Base-by-base conservation (phyloP, 2,797 vertebrate species). In the Protosalanx chinensis region DNA sequence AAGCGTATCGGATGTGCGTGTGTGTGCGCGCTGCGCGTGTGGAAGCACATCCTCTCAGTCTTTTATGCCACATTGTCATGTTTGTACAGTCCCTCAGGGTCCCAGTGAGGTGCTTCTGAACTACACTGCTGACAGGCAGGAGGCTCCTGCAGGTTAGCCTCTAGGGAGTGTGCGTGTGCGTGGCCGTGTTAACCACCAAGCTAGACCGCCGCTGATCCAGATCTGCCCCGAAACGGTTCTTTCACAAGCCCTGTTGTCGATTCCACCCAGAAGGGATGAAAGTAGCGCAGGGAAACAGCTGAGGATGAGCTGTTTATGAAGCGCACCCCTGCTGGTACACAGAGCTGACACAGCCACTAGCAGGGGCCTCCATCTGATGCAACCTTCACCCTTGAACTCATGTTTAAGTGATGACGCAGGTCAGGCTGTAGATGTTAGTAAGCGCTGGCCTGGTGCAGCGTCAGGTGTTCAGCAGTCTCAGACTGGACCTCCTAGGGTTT, bases 401-500 rank as follows among this genome's bases (percentile, higher is more conserved):
- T 53, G 41, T 46, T 71, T 27, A 63, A 32, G 33, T 27, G 57
- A 32, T 23, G 41, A 59, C 69, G 4, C 29, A 29, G 3, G 18
- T 30, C 29, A 30, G 23, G 10, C 32, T 70, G 53, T 32, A 12
- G 27, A 41, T 58, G 18, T 37, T 32, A 30, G 27, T 61, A 20
- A 66, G 67, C 8, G 29, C 37, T 8, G n/a, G 18, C 16, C 35
- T 64, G 32, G 51, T 59, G 37, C 66, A 20, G 16, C 33, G 6
- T 51, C 15, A n/a, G 6, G 41, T 41, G 6, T n/a, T 69, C 70
- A 63, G 68, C 41, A 71, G 71, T 68, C 70, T 64, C 70, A 60
- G 61, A 69, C 41, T 70, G n/a, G 41, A 20, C 33, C 72, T 77
- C 79, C 67, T 59, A 23, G 67, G 74, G 75, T 84, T 72, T 69